Base-by-base conservation (phyloP, 2,797 vertebrate species). In the Chloroceryle inda region DNA sequence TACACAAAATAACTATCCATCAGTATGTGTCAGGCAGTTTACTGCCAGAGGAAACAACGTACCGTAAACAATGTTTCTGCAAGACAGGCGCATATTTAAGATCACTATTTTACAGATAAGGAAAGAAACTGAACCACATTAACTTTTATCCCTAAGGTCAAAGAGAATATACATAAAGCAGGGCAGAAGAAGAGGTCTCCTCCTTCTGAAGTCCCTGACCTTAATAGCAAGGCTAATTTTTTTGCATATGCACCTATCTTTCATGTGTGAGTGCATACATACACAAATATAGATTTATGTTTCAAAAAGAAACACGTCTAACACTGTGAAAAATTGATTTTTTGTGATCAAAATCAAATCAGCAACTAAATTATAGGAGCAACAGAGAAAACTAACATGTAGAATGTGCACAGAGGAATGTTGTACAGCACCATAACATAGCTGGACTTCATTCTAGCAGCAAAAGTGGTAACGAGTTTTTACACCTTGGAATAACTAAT, bases 21-120 rank as follows among this genome's bases (percentile, higher is more conserved):
- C 88, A 75, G 35, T 27, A n/a, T 31, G 31, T 66, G 63, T 66
- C 62, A 84, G 67, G 55, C 29, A 84, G 74, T 74, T 93, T 81
- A 69, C 88, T 84, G 73, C 62, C 62, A 88, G 62, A 84, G 62
- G 73, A 93, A 86, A 81, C 50, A 84, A 78, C 10, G 61, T 89
- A 75, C 23, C 0, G 0, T 90, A 90, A 90, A 81, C 66, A 86
- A 27, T 26, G 22, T 37, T 92, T 88, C 93, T 90, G 45, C 49
- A 91, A 90, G 55, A 72, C 9, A 81, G 45, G 38, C 0, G 0
- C 8, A 5, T 95, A 85, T 85, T 94, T 71, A 89, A 64, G 52
- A 76, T 67, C 24, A 35, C 18, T 56, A 1, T 83, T 95, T 94
- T 89, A 74, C n/a, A 69, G 74, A 72, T 74, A 67, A 71, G 55